These are phyloP conservation scores for Drosophila aldrichi DNA, from an alignment of 2,888 invertebrate genomes.

Conservation along the genomic window DNA sequence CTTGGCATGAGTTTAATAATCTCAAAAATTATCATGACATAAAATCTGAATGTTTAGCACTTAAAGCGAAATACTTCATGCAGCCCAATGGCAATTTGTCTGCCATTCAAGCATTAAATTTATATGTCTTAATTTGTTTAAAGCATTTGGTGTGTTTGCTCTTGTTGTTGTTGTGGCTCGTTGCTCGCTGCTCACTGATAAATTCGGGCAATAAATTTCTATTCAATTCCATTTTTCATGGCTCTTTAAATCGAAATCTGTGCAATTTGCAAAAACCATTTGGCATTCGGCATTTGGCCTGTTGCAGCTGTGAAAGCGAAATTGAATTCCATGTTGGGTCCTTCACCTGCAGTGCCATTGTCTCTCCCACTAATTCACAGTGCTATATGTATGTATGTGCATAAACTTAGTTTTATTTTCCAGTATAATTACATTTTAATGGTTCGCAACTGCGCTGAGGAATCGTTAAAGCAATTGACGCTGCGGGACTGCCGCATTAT, in stretches of 20 bases:
- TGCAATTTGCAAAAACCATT: slow-evolving; percentile 24
- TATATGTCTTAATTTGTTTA: slow-evolving; percentile 6
- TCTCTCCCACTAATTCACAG: neutral
- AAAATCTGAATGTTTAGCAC: slow-evolving; percentile 1
- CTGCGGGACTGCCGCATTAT: slow-evolving; percentile 37
- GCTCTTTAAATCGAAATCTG: slow-evolving; percentile 11
- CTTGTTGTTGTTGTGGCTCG: neutral
- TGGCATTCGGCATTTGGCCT: neutral
- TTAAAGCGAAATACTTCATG: slow-evolving; percentile 11
- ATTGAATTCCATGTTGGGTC: slow-evolving; percentile 30
- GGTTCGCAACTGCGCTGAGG: slow-evolving; percentile 21
- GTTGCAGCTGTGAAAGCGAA: slow-evolving; percentile 13
- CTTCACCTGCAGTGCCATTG: slow-evolving; percentile 8
- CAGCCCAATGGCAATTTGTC: slow-evolving; percentile 14
- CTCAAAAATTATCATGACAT: slow-evolving; percentile 1
- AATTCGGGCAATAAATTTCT: slow-evolving; percentile 43
- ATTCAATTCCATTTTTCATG: slow-evolving; percentile 29
- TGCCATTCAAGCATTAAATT: slow-evolving; percentile 6
- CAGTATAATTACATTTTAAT: slow-evolving; percentile 52
- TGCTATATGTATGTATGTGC: neutral
- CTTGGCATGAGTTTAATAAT: neutral
- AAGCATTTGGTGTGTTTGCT: neutral
- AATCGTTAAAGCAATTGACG: slow-evolving; percentile 57
- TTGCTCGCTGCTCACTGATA: slow-evolving; percentile 23
- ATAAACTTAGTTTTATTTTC: slow-evolving; percentile 25